These are phyloP conservation scores for Mya arenaria DNA, from an alignment of 1,140 invertebrate species.

Conservation along the genomic window DNA sequence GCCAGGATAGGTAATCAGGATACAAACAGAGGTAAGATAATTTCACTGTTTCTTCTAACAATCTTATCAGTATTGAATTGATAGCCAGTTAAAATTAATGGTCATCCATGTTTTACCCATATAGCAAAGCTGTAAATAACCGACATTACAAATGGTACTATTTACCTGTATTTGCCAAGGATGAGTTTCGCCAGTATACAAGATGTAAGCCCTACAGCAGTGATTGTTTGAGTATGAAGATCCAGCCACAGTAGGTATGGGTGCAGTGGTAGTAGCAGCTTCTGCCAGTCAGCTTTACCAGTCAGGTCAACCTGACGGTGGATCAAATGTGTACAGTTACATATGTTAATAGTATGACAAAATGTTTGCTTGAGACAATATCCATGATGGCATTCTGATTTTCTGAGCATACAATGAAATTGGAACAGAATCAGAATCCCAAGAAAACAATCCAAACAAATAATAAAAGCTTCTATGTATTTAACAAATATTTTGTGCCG, in stretches of 20 bases:
- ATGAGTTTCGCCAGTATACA: constrained; percentile 48
- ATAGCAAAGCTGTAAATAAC: background rate
- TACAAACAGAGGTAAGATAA: background rate
- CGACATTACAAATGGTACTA: background rate
- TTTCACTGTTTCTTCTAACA: background rate
- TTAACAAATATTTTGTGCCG: no score
- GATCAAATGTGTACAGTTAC: no score
- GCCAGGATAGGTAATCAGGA: background rate
- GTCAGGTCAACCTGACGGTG: no score
- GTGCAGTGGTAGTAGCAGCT: constrained; percentile 7
- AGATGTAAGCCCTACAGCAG: background rate
- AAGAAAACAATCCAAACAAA: no score
- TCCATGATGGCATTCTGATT: no score
- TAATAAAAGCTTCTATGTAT: no score
- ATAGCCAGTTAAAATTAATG: background rate
- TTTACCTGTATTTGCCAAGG: constrained; percentile 53
- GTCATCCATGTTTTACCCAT: background rate
- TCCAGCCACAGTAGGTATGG: constrained; percentile 31
- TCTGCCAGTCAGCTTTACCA: background rate
- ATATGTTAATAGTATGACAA: no score
- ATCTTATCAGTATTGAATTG: background rate
- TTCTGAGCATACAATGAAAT: no score
- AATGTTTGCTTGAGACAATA: no score
- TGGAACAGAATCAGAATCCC: no score
- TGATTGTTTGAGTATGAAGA: background rate